phyloP scores from a whole-genome alignment of 1,140 invertebrate species.

The Penaeus indicus region DNA sequence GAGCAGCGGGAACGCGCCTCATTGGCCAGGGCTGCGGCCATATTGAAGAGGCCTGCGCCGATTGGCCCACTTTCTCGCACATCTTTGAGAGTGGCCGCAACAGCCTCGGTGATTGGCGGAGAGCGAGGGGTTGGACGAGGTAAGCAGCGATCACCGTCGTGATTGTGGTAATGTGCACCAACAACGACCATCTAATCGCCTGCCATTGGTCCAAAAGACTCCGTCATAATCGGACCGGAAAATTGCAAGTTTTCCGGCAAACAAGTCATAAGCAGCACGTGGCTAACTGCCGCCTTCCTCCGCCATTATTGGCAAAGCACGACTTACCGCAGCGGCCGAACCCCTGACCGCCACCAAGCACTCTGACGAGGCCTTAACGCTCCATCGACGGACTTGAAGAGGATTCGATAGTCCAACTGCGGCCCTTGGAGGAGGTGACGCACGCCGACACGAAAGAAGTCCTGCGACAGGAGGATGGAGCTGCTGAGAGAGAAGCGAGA shows the following conservation, averaged over 20 bases:
- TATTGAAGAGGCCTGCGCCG: conserved; percentile 28
- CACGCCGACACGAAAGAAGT: neutral
- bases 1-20: conserved; percentile 13
- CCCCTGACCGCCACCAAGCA: conserved; percentile 31
- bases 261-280: neutral
- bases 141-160: conserved; percentile 63
- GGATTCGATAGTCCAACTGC: conserved; percentile 6
- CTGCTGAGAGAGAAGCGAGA: conserved; percentile 59
- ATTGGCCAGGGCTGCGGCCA: conserved; percentile 48
- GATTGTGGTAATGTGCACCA: conserved; percentile 64
- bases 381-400: conserved; percentile 37
- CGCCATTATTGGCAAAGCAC: neutral
- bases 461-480: conserved; percentile 51
- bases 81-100: conserved; percentile 45
- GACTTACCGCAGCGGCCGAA: neutral
- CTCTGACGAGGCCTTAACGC: conserved; percentile 52
- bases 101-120: conserved; percentile 58
- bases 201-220: conserved; percentile 63
- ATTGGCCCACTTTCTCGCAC: conserved; percentile 51
- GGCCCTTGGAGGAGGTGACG: neutral
- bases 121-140: conserved; percentile 56
- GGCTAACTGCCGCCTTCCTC: conserved; percentile 8
- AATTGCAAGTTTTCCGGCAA: conserved; percentile 44
- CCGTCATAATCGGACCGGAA: conserved; percentile 61
- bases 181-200: conserved; percentile 62